Base-by-base conservation (phyloP, 2,888 invertebrate species). In the Dryocosmus kuriphilus region DNA sequence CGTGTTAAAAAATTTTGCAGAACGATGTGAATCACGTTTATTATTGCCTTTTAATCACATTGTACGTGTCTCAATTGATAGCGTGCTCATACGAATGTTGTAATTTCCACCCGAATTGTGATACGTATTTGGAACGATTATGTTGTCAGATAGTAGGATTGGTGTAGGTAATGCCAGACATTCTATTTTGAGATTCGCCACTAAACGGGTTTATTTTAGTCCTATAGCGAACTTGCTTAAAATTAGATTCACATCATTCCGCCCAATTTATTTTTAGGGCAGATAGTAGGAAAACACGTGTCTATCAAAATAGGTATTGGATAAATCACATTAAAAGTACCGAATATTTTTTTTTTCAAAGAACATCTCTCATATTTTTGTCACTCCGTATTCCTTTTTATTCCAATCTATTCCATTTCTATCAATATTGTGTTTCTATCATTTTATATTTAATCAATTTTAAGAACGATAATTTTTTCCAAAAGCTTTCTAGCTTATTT, bases 141-240 rank as follows among this genome's bases (percentile, higher is more conserved):
- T 63, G 35, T 63, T 35, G 9, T 30, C 27, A 62, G 63, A 63
- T 63, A 63, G 35, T 35, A 51, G 16, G 19, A 51, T 71, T 71
- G 71, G n/a, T 51, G 27, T 71, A 71, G 71, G 71, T 71, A 30
- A 71, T 71, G 51, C 32, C 30, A 71, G 19, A 41, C n/a, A 71
- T 51, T 51, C 30, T 51, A 71, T 51, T 30, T 71, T n/a, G 11
- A 11, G n/a, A n/a, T 32, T 71, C 24, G 71, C 30, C 41, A 67
- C 41, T 67, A 46, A 67, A 67, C 51, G 51, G 30, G 11, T 71
- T 71, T 51, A 71, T 71, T 71, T 71, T 30, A 19, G 30, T 9
- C 6, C 1, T 27, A 27, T 30, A 71, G 30, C 71, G 27, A 41
- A 51, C 46, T 46, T 27, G 27, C 14, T 71, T 51, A 30, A 71